Evolutionary conservation across 2,113 vertebrate genomes (phyloP).

Genomic region (Neotoma lepida): DNA sequence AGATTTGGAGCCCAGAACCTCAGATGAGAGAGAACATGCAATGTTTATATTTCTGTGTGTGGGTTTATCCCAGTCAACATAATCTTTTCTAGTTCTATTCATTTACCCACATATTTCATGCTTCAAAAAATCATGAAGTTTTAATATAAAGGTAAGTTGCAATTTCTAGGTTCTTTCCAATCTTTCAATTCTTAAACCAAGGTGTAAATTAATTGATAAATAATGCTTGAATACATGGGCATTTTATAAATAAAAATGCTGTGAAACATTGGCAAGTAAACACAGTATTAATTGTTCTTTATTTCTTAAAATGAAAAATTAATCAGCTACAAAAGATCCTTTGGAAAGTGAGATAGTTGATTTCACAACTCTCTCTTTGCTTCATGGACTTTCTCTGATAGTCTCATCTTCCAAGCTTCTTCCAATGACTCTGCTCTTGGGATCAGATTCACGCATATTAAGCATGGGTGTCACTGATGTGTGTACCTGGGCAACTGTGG

Average conservation of each 20-base stretch:
- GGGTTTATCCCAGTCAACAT: not conserved
- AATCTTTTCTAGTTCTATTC: not conserved
- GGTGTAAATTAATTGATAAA: not conserved
- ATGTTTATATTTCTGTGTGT: not conserved
- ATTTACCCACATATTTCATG: not conserved
- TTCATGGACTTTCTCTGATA: not conserved
- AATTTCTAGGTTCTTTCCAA: not conserved
- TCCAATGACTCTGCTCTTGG: not conserved
- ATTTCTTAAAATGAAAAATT: constrained; percentile 7
- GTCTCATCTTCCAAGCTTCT: not conserved
- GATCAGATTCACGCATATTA: not conserved
- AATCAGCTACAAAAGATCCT: not conserved
- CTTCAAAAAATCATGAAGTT: not conserved
- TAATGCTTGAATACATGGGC: not conserved
- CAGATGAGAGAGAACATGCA: not conserved
- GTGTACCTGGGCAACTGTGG: rapidly evolving
- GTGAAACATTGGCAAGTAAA: not conserved
- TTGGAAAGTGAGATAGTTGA: not conserved
- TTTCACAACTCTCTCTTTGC: not conserved
- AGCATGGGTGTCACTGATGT: rapidly evolving
- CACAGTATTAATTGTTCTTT: not conserved
- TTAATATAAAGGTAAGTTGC: not conserved
- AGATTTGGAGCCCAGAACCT: not conserved
- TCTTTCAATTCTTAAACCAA: not conserved
- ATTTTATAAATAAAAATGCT: not conserved